Conservation (phyloP, 2,888 invertebrate species). For the Xestia xanthographa region DNA sequence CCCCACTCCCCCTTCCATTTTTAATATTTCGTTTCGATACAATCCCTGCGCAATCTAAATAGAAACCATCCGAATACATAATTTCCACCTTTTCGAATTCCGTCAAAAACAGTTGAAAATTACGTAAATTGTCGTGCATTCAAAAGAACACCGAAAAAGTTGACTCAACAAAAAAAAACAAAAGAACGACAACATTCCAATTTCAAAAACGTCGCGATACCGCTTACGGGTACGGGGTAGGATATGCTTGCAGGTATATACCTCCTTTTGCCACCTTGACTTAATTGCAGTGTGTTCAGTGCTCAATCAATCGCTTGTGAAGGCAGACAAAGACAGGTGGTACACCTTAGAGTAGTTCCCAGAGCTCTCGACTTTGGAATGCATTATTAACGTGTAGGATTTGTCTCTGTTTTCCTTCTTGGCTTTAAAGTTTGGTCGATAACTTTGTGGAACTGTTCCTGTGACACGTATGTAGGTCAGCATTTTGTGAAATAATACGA, state of each 20-base stretch:
- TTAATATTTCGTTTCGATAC: not conserved
- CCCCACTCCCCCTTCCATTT: too few species aligned
- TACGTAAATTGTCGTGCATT: not conserved
- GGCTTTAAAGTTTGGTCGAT: conserved; percentile 18
- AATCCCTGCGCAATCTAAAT: too few species aligned
- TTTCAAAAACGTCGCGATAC: conserved; percentile 18
- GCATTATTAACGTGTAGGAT: conserved; percentile 44
- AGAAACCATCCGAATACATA: too few species aligned
- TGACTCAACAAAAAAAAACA: conserved; percentile 3
- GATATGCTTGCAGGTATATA: not conserved
- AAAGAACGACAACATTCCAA: not conserved
- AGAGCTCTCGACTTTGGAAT: conserved; percentile 31
- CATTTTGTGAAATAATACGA: conserved; percentile 3
- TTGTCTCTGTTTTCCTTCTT: conserved; percentile 35
- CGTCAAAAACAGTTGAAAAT: not conserved
- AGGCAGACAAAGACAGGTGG: conserved; percentile 47
- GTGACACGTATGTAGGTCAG: conserved; percentile 16
- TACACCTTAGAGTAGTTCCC: conserved; percentile 42
- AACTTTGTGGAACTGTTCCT: conserved; percentile 23
- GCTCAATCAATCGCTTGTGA: conserved; percentile 29
- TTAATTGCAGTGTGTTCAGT: conserved; percentile 27
- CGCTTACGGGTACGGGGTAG: too few species aligned
- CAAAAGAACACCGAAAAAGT: not conserved
- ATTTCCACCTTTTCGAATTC: not conserved
- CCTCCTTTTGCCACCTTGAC: not conserved